Base-by-base conservation (phyloP, 2,113 vertebrate genomes). In the Channa maculata region DNA sequence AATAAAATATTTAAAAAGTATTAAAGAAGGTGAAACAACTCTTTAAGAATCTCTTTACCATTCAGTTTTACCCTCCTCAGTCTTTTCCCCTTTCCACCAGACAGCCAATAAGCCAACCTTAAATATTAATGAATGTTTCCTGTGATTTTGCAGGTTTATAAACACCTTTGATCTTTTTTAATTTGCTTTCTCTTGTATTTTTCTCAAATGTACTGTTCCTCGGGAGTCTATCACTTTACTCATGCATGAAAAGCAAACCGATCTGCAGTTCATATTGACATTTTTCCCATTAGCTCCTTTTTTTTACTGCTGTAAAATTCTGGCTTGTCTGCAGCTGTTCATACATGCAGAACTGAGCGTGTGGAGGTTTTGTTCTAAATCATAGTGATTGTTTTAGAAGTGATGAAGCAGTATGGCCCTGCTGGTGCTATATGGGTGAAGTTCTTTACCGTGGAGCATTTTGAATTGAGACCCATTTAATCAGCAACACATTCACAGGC, bases 381-480 rank as follows among this genome's bases (percentile, higher is more conserved):
- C 9, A 83, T 24, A 3, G 38, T n/a, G 53, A 68, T 58, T 54
- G 61, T 77, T 76, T 49, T 11, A 43, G 34, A 80, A 55, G 44
- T 48, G 45, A 49, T 72, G 63, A 88, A 59, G 78, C 63, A 15
- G n/a, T 5, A 8, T 10, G 61, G 59, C 67, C 61, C 68, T 37
- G 65, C 48, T 64, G 65, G 43, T 52, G 65, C 57, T 75, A 82
- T 79, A 71, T 68, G n/a, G 73, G 66, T 79, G 59, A 75, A 75
- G 34, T 3, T 59, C 34, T 50, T 76, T 9, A 8, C 66, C 15
- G 45, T 64, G 48, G 13, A 15, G 57, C 8, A 71, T 34, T 78
- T 75, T 87, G 67, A 84, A 80, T 82, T 83, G 71, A 24, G 39
- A 67, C 9, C 64, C 63, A 66, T 86, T 89, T 88, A 78, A 90